Base-by-base conservation (phyloP, 2,797 vertebrate species). In the Sorex maritimensis region DNA sequence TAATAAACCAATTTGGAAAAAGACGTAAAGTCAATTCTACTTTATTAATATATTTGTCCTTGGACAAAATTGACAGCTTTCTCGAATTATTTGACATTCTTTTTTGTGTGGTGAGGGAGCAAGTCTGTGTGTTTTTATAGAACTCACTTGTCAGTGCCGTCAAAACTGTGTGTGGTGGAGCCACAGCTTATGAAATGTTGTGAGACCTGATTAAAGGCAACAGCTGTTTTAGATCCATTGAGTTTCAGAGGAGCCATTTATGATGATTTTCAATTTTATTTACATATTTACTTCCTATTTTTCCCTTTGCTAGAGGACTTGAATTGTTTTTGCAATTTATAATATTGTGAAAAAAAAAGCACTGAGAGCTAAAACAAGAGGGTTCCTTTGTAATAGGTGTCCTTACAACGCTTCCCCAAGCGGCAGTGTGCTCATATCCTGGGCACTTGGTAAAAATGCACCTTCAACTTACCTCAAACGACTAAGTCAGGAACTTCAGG, bases 41-140 rank as follows among this genome's bases (percentile, higher is more conserved):
- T 92, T 84, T 74, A n/a, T 94, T 80, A 74, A 49, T 61, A 49
- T 77, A 85, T 83, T 75, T 85, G 46, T 69, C 77, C 52, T 90
- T 88, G 46, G 88, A 82, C 68, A 68, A 91, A 90, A 78, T 11
- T 24, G 30, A 90, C 46, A 5, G 34, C 68, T 69, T 78, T 34
- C 30, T 92, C 78, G 77, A 93, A 58, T 78, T 81, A 72, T 90
- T 86, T 86, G 92, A 95, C 90, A 95, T 41, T 30, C 21, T 83
- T 61, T 63, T 83, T 90, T 81, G 46, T 41, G 28, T 61, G 28
- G 41, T 72, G 38, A 93, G 38, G 30, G 71, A 52, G 38, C 0
- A 14, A 67, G 23, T 81, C 61, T 95, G 23, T 75, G 63, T 94
- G 80, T 90, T 86, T 90, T 83, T 65, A 55, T 6, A 63, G 78